Conservation (phyloP, 2,888 invertebrate genomes). For the Pachliopta kotzebuea region DNA sequence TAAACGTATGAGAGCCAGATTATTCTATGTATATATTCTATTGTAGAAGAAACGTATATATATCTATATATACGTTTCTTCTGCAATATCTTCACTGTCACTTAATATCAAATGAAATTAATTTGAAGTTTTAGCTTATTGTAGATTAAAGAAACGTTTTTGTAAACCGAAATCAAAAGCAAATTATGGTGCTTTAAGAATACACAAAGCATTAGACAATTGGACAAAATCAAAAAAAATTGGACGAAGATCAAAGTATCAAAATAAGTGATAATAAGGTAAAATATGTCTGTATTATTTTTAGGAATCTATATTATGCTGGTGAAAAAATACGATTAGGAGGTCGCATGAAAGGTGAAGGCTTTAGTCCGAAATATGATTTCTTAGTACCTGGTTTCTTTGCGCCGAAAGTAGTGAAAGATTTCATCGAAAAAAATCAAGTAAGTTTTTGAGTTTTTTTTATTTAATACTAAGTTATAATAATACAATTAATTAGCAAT, state of each 20-base stretch:
- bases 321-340: conserved; percentile 77
- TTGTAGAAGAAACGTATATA: too few species aligned
- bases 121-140: too few species aligned
- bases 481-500: too few species aligned
- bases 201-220: background rate
- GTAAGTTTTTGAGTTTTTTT: conserved; percentile 47
- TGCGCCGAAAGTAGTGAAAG: conserved; percentile 74
- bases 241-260: background rate
- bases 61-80: too few species aligned
- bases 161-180: background rate
- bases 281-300: conserved; percentile 1
- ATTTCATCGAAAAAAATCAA: conserved; percentile 58
- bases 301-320: conserved; percentile 89
- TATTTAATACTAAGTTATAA: background rate
- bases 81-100: too few species aligned
- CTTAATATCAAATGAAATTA: too few species aligned
- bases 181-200: background rate
- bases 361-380: conserved; percentile 84
- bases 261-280: background rate
- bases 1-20: too few species aligned
- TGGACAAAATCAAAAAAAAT: too few species aligned
- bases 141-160: background rate
- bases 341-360: conserved; percentile 82
- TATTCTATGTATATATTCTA: too few species aligned
- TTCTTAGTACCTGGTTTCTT: conserved; percentile 91